Evolutionary conservation across 2,888 invertebrate species (phyloP), one percentile per base, ranked within the genome.

Genomic region (Poecilus cupreus): DNA sequence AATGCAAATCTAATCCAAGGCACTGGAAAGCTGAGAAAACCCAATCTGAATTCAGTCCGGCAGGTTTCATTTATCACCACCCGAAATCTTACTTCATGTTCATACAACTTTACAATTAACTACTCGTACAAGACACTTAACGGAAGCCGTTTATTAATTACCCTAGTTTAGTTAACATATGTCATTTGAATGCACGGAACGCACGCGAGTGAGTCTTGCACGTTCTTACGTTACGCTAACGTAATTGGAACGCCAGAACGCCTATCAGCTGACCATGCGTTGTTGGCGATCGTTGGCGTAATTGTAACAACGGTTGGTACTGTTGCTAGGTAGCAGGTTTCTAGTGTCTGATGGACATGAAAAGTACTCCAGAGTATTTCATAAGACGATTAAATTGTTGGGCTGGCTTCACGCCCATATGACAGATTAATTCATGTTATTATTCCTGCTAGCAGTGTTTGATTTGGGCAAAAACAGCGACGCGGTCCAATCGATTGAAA

Each of bases 151-250:
- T 43, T 78, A 78, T 60, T 78, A 78, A 78, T 78, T 78, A 64
- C 57, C 32, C 32, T 64, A 24, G 32, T 46, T 60, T 26, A 24
- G 46, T 43, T 78, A 78, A 64, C 64, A 60, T 46, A 43, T 64
- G 64, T 78, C 64, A 78, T 78, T 78, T 78, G 78, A 78, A 78
- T 64, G 57, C 78, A 78, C 64, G n/a, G 37, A 16, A 16, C 32
- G 32, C 22, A 11, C 13, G 60, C 11, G 26, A 60, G 54, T 54
- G 22, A 24, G 13, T 60, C 60, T 60, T 26, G 22, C 64, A 68
- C 64, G 64, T 37, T 68, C 16, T 51, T 51, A 13, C 8, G 51
- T 18, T 18, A 18, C 2, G 13, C 8, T 3, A 18, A 13, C 4
- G 64, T 16, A 68, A 68, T 18, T 68, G 64, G 64, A 68, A 68